Evolutionary conservation across 2,113 vertebrate genomes (phyloP).

Genomic region (Camelus dromedarius): DNA sequence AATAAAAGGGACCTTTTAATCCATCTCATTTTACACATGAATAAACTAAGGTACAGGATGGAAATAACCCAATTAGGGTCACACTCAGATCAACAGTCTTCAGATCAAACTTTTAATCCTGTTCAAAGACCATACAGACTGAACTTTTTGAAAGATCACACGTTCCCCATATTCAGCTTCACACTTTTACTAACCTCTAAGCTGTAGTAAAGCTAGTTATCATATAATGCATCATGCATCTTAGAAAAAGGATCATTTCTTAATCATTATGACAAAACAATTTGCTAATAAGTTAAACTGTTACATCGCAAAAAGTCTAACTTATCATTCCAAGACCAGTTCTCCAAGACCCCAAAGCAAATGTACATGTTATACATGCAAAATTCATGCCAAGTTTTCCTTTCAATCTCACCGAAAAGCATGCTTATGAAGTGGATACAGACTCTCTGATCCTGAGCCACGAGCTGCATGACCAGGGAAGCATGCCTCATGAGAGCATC

Average conservation of each 20-base stretch:
- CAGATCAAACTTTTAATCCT: not conserved
- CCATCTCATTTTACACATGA: slow-evolving; percentile 10
- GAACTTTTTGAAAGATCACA: not conserved
- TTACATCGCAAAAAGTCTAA: not conserved
- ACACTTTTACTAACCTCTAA: not conserved
- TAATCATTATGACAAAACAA: slow-evolving; percentile 39
- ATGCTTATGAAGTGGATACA: slow-evolving; percentile 88
- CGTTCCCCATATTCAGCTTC: not conserved
- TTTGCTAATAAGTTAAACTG: slow-evolving; percentile 33
- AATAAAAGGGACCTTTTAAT: slow-evolving; percentile 22
- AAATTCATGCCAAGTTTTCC: not conserved
- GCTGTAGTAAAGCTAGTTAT: not conserved
- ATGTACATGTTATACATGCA: not conserved
- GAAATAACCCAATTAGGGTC: not conserved
- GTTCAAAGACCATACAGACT: not conserved
- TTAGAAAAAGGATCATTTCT: not conserved
- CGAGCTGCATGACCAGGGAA: slow-evolving; percentile 85
- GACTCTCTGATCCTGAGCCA: slow-evolving; percentile 89
- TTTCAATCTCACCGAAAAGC: slow-evolving; percentile 91
- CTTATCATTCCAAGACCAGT: not conserved
- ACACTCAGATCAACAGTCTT: not conserved
- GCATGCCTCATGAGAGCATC: slow-evolving; percentile 88
- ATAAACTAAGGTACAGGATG: slow-evolving; percentile 13
- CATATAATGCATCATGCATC: not conserved
- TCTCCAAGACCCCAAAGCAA: not conserved